phyloP scores from a whole-genome alignment of 2,888 invertebrate species.

The Minunthozetes semirufus region DNA sequence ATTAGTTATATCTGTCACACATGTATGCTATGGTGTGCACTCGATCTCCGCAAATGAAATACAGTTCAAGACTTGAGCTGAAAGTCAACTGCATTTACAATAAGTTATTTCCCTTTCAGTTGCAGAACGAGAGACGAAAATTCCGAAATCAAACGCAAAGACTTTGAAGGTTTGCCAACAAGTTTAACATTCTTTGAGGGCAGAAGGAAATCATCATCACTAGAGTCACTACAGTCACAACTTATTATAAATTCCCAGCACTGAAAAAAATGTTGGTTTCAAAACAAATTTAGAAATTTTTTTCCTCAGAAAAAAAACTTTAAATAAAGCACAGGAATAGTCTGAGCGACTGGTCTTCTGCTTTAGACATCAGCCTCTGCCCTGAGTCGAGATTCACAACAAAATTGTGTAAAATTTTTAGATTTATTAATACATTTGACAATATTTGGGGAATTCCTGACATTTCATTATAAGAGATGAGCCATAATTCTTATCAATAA shows the following conservation, averaged over 20 bases:
- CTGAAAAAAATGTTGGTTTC: conserved; percentile 8
- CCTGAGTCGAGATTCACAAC: not conserved
- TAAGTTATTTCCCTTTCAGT: conserved; percentile 16
- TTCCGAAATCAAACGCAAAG: conserved; percentile 1
- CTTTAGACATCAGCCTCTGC: not conserved
- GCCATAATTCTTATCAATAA: not conserved
- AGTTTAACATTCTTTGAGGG: conserved; percentile 16
- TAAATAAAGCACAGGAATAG: not conserved
- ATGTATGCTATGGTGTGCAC: not conserved
- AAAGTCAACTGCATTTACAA: not conserved
- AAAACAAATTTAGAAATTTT: conserved; percentile 13
- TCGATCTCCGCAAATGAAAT: not conserved
- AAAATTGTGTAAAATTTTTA: not conserved
- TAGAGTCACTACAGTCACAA: too few species aligned
- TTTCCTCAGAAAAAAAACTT: not conserved
- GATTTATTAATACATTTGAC: not conserved
- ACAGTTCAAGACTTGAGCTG: not conserved
- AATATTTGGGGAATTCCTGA: not conserved
- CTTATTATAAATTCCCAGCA: conserved; percentile 14
- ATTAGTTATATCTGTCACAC: not conserved
- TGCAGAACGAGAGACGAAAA: not conserved
- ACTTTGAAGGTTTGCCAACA: conserved; percentile 25
- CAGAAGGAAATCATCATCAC: conserved; percentile 10
- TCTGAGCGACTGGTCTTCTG: not conserved
- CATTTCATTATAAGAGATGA: not conserved